A percentile compares a stretch with the other conserved stretches of the same genome.
These are phyloP conservation scores for Clarias laeviceps DNA, from an alignment of 2,797 vertebrate species.

Conservation along the genomic window DNA sequence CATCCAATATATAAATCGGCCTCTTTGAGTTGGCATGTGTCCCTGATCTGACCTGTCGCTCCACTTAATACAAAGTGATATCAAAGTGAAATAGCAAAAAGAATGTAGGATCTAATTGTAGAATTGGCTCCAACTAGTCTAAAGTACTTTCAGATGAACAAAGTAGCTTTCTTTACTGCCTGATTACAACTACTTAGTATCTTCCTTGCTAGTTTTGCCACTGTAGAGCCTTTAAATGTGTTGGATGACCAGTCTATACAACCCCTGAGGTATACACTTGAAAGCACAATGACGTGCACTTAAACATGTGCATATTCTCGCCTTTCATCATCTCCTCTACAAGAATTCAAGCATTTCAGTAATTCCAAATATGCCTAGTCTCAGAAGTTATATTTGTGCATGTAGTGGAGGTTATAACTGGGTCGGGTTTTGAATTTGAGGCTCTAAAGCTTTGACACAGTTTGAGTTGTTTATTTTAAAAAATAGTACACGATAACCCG, in stretches of 20 bases:
- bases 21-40: not conserved
- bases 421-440: slow-evolving; percentile 29
- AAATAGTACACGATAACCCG: slow-evolving; percentile 1
- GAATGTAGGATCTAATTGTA: not conserved
- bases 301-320: not conserved
- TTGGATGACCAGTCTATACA: not conserved
- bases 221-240: not conserved
- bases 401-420: slow-evolving; percentile 30
- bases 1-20: not conserved
- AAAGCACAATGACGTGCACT: not conserved
- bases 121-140: not conserved
- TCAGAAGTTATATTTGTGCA: slow-evolving; percentile 2
- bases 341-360: not conserved
- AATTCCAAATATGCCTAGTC: slow-evolving; percentile 9
- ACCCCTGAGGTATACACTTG: not conserved
- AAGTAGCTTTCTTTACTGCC: not conserved
- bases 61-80: not conserved
- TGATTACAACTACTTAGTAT: not conserved
- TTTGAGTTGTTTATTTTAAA: not conserved
- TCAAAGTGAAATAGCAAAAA: not conserved
- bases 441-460: slow-evolving; percentile 40
- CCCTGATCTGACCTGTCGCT: not conserved
- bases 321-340: not conserved
- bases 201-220: not conserved
- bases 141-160: not conserved